These are phyloP conservation scores for Fabriciana adippe DNA, from an alignment of 2,888 invertebrate species.

Conservation along the genomic window DNA sequence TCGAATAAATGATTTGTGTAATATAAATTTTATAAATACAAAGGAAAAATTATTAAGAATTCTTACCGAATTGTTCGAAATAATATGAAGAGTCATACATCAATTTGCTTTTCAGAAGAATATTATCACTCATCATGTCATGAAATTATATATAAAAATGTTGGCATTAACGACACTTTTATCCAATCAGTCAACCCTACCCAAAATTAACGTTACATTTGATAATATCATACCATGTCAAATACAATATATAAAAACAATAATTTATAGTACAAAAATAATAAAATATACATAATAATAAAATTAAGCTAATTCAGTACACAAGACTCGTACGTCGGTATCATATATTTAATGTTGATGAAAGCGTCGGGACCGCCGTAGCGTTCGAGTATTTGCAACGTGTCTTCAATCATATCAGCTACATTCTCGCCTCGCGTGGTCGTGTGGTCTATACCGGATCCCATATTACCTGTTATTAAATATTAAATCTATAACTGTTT, in stretches of 20 bases:
- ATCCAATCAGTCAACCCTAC: no score
- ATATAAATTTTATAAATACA: no score
- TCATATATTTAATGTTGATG: conserved; percentile 98
- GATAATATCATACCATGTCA: neutral
- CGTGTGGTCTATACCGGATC: conserved; percentile 94
- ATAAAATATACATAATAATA: neutral
- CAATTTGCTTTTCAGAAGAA: no score
- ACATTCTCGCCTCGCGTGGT: conserved; percentile 93
- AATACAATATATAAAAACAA: neutral
- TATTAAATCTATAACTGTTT: no score
- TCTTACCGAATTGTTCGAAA: no score
- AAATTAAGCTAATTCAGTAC: conserved; percentile 84
- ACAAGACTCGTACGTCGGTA: conserved; percentile 98
- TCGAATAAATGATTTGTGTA: no score
- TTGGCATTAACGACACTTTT: no score
- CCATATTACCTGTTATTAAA: conserved; percentile 87
- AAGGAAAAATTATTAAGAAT: no score
- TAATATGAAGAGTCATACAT: no score
- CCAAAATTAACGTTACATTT: neutral
- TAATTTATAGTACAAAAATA: neutral
- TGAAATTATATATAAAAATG: no score
- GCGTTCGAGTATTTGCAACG: conserved; percentile 93
- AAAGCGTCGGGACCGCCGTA: conserved; percentile 98
- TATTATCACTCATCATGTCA: no score
- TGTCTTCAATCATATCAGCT: conserved; percentile 95